Percentiles rank a stretch among this genome's conserved stretches.
phyloP scores from a whole-genome alignment of 2,888 invertebrate species.

The Antheraea yamamai region DNA sequence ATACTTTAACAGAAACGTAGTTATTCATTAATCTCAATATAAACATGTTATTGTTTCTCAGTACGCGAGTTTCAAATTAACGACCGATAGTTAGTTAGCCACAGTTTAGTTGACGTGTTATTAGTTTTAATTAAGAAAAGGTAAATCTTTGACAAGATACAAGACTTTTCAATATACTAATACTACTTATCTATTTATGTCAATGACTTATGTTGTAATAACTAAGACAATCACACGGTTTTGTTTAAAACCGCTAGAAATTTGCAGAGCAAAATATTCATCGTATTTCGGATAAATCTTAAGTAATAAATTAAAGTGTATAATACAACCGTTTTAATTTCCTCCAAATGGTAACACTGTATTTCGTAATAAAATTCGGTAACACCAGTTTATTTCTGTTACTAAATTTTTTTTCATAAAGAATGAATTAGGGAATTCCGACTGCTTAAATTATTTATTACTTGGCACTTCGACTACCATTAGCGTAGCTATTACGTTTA shows the following conservation, averaged over 20 bases:
- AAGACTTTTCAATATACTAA: slow-evolving; percentile 1
- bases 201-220: not conserved
- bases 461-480: slow-evolving; percentile 52
- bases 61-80: not conserved
- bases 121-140: slow-evolving; percentile 20
- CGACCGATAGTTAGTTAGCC: slow-evolving; percentile 7
- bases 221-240: not conserved
- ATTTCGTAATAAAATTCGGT: not conserved
- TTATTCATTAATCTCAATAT: slow-evolving; percentile 67
- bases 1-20: slow-evolving; percentile 56
- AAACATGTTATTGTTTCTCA: slow-evolving; percentile 35
- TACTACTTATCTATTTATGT: not conserved
- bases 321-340: not conserved
- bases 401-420: not conserved
- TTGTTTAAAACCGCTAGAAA: not conserved
- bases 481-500: slow-evolving; percentile 36
- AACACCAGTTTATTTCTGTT: not conserved
- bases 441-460: slow-evolving; percentile 58
- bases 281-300: not conserved
- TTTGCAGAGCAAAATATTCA: not conserved
- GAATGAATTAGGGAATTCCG: slow-evolving; percentile 34
- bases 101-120: slow-evolving; percentile 20
- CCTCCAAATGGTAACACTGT: not conserved
- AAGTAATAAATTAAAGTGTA: not conserved
- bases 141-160: slow-evolving; percentile 11